A percentile compares a stretch with the other conserved stretches of the same genome.
Conservation (phyloP, 2,113 vertebrate species). For the Tyto alba region DNA sequence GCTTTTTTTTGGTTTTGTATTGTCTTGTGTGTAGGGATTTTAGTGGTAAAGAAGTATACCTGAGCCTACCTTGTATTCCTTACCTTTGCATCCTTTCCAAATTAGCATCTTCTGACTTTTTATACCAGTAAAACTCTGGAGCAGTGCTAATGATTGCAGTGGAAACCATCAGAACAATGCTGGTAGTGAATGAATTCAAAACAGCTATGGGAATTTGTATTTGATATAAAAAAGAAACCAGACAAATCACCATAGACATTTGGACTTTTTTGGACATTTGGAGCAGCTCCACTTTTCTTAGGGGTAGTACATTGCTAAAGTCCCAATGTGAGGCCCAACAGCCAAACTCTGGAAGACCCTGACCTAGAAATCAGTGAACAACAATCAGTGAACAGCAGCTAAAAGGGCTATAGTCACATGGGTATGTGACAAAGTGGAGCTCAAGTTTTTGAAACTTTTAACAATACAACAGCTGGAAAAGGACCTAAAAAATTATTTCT, state of each 20-base stretch:
- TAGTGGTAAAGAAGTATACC: neutral
- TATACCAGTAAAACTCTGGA: neutral
- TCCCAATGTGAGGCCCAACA: neutral
- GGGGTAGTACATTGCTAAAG: fast-evolving
- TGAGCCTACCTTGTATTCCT: neutral
- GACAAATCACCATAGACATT: too few species aligned
- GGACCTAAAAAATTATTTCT: neutral
- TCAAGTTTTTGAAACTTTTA: neutral
- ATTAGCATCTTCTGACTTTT: neutral
- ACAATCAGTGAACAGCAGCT: neutral
- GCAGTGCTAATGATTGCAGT: neutral
- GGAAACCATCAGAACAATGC: neutral
- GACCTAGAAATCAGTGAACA: neutral
- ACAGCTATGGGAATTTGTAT: neutral
- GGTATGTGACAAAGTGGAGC: neutral
- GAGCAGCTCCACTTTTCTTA: neutral
- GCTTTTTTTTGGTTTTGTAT: neutral
- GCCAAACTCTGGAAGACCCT: neutral
- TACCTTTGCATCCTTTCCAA: neutral
- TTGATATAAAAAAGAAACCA: neutral
- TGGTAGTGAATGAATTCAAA: neutral
- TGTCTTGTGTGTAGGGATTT: neutral
- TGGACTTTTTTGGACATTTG: too few species aligned
- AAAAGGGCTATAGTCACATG: neutral
- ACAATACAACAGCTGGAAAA: neutral